These are phyloP conservation scores for Oscheius sp. DNA, from an alignment of 2,888 invertebrate genomes.

Conservation along the genomic window DNA sequence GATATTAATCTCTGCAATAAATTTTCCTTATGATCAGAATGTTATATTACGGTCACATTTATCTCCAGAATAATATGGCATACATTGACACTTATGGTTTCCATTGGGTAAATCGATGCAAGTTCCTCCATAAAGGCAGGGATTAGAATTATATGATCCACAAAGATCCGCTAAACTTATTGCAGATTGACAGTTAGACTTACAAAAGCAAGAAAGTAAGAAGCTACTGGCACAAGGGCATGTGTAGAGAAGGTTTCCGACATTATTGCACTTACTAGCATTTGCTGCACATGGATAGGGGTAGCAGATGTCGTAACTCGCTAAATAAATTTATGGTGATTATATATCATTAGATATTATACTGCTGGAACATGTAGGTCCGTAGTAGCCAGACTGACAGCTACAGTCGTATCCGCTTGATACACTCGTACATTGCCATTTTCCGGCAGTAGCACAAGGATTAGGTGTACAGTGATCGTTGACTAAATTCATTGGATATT, in stretches of 20 bases:
- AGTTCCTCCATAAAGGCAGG: constrained; percentile 8
- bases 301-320: not conserved
- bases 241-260: not conserved
- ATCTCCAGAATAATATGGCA: not conserved
- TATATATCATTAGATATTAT: not conserved
- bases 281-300: constrained; percentile 36
- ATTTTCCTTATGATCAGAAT: too few relatives aligned
- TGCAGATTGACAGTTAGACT: too few relatives aligned
- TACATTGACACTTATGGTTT: not conserved
- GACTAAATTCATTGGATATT: too few relatives aligned
- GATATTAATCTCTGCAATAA: not conserved
- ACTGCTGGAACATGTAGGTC: constrained; percentile 39
- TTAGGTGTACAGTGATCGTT: not conserved
- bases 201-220: too few relatives aligned
- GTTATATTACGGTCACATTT: too few relatives aligned
- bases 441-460: not conserved
- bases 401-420: constrained; percentile 28
- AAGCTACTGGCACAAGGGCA: not conserved
- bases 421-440: not conserved
- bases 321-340: too few relatives aligned
- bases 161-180: too few relatives aligned
- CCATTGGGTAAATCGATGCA: not conserved
- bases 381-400: constrained; percentile 41
- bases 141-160: not conserved
- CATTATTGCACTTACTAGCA: constrained; percentile 31